Evolutionary conservation across 2,888 invertebrate species (phyloP), one percentile per base, ranked within the genome.

Genomic region (Dilophus febrilis): DNA sequence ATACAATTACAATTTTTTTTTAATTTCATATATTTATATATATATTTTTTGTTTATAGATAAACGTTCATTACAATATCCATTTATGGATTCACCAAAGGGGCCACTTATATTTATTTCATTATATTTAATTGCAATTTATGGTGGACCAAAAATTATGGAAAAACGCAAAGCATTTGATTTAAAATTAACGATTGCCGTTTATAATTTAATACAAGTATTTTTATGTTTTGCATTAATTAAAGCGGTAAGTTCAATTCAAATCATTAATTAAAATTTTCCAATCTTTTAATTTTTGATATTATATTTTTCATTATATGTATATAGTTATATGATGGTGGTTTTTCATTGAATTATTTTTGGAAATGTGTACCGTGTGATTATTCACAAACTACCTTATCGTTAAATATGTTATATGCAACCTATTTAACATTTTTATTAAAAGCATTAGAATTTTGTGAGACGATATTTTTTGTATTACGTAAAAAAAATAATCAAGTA

Each of bases 401-500:
- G 18, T 40, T 27, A 33, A 32, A 50, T 43, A 48, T 51, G 32
- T 47, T 46, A 14, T 40, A 42, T 7, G 66, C 71, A 51, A 55
- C 72, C 3, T 77, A 77, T 68, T 77, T 74, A 66, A 65, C 72
- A 1, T 56, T 74, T 34, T 58, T 74, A 37, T 52, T 82, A 1
- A 83, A 82, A 59, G 49, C 75, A 4, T 46, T 68, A 17, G 83
- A 83, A 54, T 58, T 83, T 2, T 49, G 68, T 1, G 83, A 83
- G 56, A 83, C 83, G 0, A 53, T 72, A 4, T 74, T 82, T 55
- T 83, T 83, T 52, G 60, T 79, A 12, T 53, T 83, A 48, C 66
- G 83, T 43, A 79, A 80, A 57, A 82, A 76, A 53, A 65, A 71
- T 43, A 70, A 68, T 34, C 83, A 83, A 60, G 73, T 78, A 6